Conservation (phyloP, 2,888 invertebrate genomes). For the Clusia tigrina region DNA sequence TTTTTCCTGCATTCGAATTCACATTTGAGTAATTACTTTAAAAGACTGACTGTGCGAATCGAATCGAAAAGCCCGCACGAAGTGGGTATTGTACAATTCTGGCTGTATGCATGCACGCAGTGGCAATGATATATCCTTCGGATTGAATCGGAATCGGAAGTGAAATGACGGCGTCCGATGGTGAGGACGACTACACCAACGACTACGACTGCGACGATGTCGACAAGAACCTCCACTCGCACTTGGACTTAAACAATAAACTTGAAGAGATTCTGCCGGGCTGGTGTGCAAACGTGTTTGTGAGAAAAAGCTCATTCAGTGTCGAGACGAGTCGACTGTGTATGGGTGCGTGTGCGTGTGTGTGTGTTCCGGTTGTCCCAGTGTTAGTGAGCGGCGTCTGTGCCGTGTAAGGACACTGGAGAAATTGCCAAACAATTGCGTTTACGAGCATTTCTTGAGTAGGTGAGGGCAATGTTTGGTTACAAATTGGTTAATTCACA, state of each 20-base stretch:
- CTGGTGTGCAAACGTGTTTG: neutral
- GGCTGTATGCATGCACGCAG: slow-evolving; percentile 15
- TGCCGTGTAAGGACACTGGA: neutral
- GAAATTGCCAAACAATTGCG: too few relatives aligned
- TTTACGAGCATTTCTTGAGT: too few relatives aligned
- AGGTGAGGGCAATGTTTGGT: too few relatives aligned
- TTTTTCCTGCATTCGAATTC: slow-evolving; percentile 38
- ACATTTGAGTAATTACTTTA: slow-evolving; percentile 55
- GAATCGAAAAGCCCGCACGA: slow-evolving; percentile 22
- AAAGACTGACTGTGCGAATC: slow-evolving; percentile 18
- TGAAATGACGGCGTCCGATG: slow-evolving; percentile 17
- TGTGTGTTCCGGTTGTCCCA: neutral
- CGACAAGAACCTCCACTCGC: slow-evolving; percentile 13
- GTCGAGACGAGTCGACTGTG: neutral
- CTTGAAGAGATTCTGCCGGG: neutral
- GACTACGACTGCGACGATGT: slow-evolving; percentile 25
- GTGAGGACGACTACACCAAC: slow-evolving; percentile 1
- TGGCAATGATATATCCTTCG: slow-evolving; percentile 17
- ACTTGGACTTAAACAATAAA: too few relatives aligned
- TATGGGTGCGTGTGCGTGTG: neutral
- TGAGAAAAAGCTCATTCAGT: neutral
- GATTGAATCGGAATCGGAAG: slow-evolving; percentile 24
- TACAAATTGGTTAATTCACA: too few relatives aligned
- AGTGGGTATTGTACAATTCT: slow-evolving; percentile 2
- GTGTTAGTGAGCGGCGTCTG: neutral